Evolutionary conservation across 2,797 vertebrate species (phyloP).

Genomic region (Myripristis jacobus): DNA sequence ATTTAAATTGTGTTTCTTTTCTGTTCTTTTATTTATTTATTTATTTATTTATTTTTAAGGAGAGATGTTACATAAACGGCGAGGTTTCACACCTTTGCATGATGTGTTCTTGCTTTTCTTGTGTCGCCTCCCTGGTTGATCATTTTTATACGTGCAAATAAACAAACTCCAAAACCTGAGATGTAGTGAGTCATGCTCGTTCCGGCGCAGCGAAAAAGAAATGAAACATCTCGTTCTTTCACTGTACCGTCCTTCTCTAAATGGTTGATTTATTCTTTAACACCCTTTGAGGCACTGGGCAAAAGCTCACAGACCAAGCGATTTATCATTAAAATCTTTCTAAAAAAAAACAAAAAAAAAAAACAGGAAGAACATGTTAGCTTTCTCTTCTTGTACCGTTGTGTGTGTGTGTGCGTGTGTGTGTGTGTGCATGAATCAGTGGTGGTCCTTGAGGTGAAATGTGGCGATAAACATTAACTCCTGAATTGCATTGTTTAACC

Average conservation of each 20-base stretch:
- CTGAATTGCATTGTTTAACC: slow-evolving; percentile 53
- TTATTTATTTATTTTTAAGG: too few relatives aligned
- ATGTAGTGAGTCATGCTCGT: too few relatives aligned
- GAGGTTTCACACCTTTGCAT: neutral
- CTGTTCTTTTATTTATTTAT: too few relatives aligned
- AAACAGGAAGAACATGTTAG: slow-evolving; percentile 13
- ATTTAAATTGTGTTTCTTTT: too few relatives aligned
- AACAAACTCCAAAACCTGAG: neutral
- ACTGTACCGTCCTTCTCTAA: slow-evolving; percentile 18
- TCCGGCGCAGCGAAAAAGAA: neutral
- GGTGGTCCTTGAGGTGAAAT: neutral
- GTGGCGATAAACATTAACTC: slow-evolving; percentile 70
- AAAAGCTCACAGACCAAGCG: slow-evolving; percentile 13
- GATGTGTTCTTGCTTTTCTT: neutral
- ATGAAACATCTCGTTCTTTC: neutral
- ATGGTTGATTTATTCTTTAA: slow-evolving; percentile 67
- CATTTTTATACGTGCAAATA: neutral
- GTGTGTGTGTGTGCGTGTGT: slow-evolving; percentile 12
- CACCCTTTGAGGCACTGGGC: slow-evolving; percentile 27
- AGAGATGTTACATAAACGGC: too few relatives aligned
- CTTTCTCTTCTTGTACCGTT: slow-evolving; percentile 17
- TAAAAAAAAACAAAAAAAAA: slow-evolving; percentile 16
- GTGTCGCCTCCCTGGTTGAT: neutral
- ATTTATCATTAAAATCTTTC: slow-evolving; percentile 51
- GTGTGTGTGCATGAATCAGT: slow-evolving; percentile 1